Evolutionary conservation across 1,140 invertebrate species (phyloP).

Genomic region (Lepidostoma basale): DNA sequence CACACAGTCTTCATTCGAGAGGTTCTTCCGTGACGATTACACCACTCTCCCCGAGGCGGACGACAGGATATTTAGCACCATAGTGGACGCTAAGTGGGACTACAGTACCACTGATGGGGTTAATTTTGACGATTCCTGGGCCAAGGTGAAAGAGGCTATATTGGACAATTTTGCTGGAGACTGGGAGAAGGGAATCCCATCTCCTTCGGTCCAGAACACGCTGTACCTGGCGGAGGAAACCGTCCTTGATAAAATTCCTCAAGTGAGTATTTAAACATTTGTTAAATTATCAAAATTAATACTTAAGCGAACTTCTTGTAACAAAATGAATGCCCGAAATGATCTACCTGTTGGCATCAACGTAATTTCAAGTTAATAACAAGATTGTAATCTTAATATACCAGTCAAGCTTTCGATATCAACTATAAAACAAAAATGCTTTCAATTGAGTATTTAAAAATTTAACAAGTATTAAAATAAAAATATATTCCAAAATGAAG

Average conservation of each 20-base stretch:
- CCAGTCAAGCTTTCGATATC: too few relatives aligned
- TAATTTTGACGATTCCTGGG: constrained; percentile 70
- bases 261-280: constrained; percentile 53
- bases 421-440: too few relatives aligned
- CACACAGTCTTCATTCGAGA: constrained; percentile 77
- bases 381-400: too few relatives aligned
- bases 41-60: constrained; percentile 72
- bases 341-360: too few relatives aligned
- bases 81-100: constrained; percentile 73
- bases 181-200: constrained; percentile 68
- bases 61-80: constrained; percentile 75
- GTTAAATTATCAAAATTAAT: constrained; percentile 5
- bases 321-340: too few relatives aligned
- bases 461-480: too few relatives aligned
- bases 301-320: too few relatives aligned
- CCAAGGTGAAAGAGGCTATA: constrained; percentile 70
- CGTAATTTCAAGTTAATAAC: too few relatives aligned
- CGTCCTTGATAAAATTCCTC: constrained; percentile 67
- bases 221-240: constrained; percentile 71
- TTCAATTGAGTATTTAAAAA: too few relatives aligned
- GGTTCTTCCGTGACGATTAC: constrained; percentile 78
- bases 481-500: too few relatives aligned
- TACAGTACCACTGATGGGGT: constrained; percentile 68
- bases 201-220: constrained; percentile 78
- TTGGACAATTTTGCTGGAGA: constrained; percentile 76